Evolutionary conservation across 2,888 invertebrate genomes (phyloP).

Genomic region (Drosophila nr. perissopoda): DNA sequence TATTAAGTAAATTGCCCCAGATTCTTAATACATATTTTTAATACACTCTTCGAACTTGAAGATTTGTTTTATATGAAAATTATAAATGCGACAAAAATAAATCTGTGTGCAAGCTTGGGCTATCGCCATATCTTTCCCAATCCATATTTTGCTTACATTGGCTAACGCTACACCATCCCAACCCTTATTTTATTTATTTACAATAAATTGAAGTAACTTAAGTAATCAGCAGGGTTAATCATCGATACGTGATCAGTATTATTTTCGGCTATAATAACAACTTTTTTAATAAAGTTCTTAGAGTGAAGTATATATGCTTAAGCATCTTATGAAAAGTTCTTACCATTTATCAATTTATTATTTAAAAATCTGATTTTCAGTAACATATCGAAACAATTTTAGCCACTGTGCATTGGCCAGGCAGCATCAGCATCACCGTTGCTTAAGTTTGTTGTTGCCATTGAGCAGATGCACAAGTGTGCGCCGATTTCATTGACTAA

Average conservation of each 20-base stretch:
- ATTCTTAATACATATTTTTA: neutral
- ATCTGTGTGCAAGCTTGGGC: neutral
- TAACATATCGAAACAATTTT: neutral
- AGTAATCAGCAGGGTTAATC: neutral
- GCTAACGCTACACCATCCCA: neutral
- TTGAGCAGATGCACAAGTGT: constrained; percentile 33
- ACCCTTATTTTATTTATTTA: neutral
- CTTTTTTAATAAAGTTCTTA: neutral
- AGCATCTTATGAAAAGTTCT: neutral
- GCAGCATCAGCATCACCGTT: constrained; percentile 18
- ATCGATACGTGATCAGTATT: neutral
- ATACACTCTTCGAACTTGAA: neutral
- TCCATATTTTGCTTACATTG: neutral
- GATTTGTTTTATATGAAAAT: neutral
- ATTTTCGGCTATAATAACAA: neutral
- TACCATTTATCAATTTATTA: neutral
- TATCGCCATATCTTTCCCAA: neutral
- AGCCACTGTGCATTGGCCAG: constrained; percentile 43
- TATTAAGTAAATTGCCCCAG: neutral
- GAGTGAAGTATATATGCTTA: neutral
- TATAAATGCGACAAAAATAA: neutral
- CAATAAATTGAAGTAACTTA: neutral
- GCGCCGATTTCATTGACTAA: constrained; percentile 70
- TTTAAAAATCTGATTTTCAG: neutral
- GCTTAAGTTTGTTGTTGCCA: constrained; percentile 10